phyloP scores from a whole-genome alignment of 2,888 invertebrate species.

The Tenthredo amoena region DNA sequence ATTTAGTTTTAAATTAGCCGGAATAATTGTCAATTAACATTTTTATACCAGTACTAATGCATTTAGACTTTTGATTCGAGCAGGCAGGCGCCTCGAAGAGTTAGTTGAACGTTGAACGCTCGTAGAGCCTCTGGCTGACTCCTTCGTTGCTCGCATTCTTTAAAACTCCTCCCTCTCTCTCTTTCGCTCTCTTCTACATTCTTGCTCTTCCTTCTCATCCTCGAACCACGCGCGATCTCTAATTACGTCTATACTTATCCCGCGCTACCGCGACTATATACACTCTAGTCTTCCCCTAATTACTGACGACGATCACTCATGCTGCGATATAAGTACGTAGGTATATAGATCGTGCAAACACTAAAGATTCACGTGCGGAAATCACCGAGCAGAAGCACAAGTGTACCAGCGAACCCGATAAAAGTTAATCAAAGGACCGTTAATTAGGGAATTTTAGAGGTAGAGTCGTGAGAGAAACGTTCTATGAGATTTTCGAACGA shows the following conservation, averaged over 20 bases:
- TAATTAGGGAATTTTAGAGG: neutral
- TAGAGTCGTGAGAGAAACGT: neutral
- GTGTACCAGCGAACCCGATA: neutral
- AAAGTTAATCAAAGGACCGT: neutral
- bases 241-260: conserved; percentile 16
- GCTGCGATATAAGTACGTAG: neutral
- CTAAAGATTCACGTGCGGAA: neutral
- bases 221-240: neutral
- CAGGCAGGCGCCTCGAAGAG: neutral
- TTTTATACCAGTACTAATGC: neutral
- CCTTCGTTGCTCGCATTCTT: neutral
- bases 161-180: neutral
- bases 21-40: conserved; percentile 43
- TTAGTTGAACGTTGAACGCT: conserved; percentile 13
- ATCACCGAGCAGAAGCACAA: neutral
- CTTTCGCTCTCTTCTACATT: neutral
- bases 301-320: neutral
- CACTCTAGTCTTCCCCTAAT: neutral
- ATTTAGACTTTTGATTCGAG: neutral
- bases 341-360: neutral
- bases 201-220: neutral
- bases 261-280: neutral
- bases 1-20: conserved; percentile 14
- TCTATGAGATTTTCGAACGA: too few species aligned
- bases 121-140: neutral